A percentile compares a stretch with the other conserved stretches of the same genome.
These are phyloP conservation scores for Limanda limanda DNA, from an alignment of 2,113 vertebrate genomes.

Conservation along the genomic window DNA sequence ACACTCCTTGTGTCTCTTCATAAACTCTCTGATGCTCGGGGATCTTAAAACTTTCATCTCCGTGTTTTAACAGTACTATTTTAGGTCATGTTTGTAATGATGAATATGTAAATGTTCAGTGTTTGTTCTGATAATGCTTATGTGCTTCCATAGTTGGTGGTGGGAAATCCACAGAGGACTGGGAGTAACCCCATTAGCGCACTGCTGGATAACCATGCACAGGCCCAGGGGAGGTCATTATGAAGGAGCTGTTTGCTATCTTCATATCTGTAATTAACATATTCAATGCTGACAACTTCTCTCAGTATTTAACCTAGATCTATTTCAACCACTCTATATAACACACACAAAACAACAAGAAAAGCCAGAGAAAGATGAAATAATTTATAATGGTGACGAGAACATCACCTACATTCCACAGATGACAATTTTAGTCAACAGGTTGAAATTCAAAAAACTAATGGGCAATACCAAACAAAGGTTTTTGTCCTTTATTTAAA, in stretches of 20 bases:
- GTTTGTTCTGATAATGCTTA: slow-evolving; percentile 72
- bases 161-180: slow-evolving; percentile 61
- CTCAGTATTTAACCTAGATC: slow-evolving; percentile 70
- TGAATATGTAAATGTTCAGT: slow-evolving; percentile 75
- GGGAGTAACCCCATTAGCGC: slow-evolving; percentile 73
- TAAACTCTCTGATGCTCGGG: slow-evolving; percentile 45
- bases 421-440: slow-evolving; percentile 7
- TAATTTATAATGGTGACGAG: not conserved
- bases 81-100: slow-evolving; percentile 71
- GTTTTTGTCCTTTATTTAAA: not conserved
- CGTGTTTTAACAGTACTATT: slow-evolving; percentile 55
- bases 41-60: slow-evolving; percentile 52
- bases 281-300: slow-evolving; percentile 64
- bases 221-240: slow-evolving; percentile 79
- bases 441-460: not conserved
- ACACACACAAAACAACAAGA: slow-evolving; percentile 1
- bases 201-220: slow-evolving; percentile 61
- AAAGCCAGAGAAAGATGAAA: slow-evolving; percentile 29
- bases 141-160: slow-evolving; percentile 58
- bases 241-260: slow-evolving; percentile 72
- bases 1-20: slow-evolving; percentile 6
- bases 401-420: not conserved
- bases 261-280: slow-evolving; percentile 75
- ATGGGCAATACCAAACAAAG: not conserved
- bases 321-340: slow-evolving; percentile 23